Percentiles rank a stretch among this genome's conserved stretches.
phyloP scores from a whole-genome alignment of 2,888 invertebrate genomes.

The Mesorhabditis belari region DNA sequence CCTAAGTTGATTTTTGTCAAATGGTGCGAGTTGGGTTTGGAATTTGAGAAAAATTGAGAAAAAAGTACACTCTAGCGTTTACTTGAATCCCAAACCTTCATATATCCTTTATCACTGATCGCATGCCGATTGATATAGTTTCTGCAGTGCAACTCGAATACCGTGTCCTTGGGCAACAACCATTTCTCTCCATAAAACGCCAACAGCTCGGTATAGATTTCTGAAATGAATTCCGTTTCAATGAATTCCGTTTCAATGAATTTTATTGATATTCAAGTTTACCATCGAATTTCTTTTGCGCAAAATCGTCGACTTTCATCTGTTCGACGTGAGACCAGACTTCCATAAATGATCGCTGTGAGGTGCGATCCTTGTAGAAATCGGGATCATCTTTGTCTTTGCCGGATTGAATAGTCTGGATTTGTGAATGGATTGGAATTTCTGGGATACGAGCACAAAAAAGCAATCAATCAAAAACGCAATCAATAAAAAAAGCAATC shows the following conservation, averaged over 20 bases:
- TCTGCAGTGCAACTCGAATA: conserved; percentile 51
- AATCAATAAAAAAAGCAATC: background rate
- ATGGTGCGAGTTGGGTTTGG: background rate
- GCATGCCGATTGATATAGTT: conserved; percentile 53
- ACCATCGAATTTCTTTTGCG: conserved; percentile 44
- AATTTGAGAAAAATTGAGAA: background rate
- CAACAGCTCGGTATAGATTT: conserved; percentile 34
- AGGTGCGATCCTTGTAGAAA: conserved; percentile 45
- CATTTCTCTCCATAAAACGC: conserved; percentile 36
- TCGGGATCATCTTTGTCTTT: conserved; percentile 35
- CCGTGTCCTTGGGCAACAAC: conserved; percentile 37
- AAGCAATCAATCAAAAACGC: background rate
- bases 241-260: background rate
- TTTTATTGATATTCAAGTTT: background rate
- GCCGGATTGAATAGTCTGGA: conserved; percentile 37
- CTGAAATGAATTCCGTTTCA: conserved; percentile 16
- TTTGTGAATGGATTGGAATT: no score
- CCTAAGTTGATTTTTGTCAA: no score
- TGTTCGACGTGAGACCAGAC: conserved; percentile 47
- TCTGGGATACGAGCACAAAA: no score
- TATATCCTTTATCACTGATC: conserved; percentile 46
- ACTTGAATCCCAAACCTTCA: conserved; percentile 18
- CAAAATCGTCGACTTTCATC: conserved; percentile 39
- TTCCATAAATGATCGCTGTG: conserved; percentile 44
- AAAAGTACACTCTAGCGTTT: background rate